These are phyloP conservation scores for Panopea generosa DNA, from an alignment of 2,888 invertebrate species.

Conservation along the genomic window DNA sequence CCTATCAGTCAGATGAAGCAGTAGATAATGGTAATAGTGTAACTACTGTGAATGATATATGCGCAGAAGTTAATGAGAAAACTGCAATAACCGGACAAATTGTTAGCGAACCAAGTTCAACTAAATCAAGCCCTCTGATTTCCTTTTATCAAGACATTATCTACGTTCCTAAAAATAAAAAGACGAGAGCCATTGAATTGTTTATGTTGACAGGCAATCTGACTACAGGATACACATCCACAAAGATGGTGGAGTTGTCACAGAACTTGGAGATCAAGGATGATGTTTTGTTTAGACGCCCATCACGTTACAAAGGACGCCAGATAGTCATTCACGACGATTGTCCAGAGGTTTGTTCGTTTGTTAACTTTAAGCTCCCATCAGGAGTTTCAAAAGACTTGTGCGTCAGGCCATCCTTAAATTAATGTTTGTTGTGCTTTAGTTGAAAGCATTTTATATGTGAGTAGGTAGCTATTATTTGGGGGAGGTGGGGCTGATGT, in stretches of 20 bases:
- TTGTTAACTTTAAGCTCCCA: too few relatives aligned
- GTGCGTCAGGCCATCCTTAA: too few relatives aligned
- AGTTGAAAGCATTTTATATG: too few relatives aligned
- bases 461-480: too few relatives aligned
- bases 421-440: too few relatives aligned
- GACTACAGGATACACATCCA: conserved; percentile 12
- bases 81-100: conserved; percentile 1
- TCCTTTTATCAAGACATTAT: conserved; percentile 29
- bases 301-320: conserved; percentile 45
- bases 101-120: background rate
- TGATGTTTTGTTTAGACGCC: conserved; percentile 38
- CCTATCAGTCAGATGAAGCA: background rate
- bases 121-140: too few relatives aligned
- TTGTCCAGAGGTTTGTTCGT: conserved; percentile 30
- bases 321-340: conserved; percentile 49
- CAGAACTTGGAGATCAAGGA: conserved; percentile 34
- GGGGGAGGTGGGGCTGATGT: too few relatives aligned
- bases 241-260: conserved; percentile 24
- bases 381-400: too few relatives aligned
- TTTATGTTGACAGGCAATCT: conserved; percentile 13
- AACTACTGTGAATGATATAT: background rate
- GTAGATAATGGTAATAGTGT: background rate
- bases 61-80: background rate
- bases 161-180: conserved; percentile 34
- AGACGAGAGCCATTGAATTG: conserved; percentile 41